These are phyloP conservation scores for Yoshiicerus persimilis DNA, from an alignment of 1,140 invertebrate species.

Conservation along the genomic window DNA sequence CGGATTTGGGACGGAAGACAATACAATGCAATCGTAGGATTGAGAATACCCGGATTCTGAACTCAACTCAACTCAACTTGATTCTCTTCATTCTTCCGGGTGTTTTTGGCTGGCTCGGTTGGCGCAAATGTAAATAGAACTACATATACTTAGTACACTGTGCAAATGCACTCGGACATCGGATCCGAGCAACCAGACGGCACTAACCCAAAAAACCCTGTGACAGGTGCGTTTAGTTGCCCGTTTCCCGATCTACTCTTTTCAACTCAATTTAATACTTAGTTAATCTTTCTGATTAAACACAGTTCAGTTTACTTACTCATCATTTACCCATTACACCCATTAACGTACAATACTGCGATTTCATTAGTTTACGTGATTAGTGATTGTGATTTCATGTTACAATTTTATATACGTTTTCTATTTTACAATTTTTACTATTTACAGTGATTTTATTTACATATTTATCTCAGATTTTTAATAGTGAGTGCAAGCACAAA, in stretches of 20 bases:
- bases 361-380: too few species aligned
- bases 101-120: not conserved
- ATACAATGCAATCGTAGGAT: not conserved
- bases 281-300: not conserved
- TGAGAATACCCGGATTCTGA: not conserved
- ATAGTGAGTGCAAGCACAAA: too few species aligned
- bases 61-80: not conserved
- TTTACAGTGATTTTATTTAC: too few species aligned
- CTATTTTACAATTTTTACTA: too few species aligned
- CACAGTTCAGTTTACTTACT: not conserved
- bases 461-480: too few species aligned
- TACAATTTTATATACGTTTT: too few species aligned
- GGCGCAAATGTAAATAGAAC: not conserved
- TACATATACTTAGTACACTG: not conserved
- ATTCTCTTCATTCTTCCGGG: constrained; percentile 5
- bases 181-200: not conserved
- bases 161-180: not conserved
- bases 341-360: not conserved
- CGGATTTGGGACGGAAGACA: not conserved
- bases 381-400: too few species aligned
- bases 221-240: not conserved
- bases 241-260: not conserved
- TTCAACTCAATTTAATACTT: not conserved
- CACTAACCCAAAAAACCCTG: not conserved
- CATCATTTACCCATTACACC: not conserved